Evolutionary conservation across 2,888 invertebrate species (phyloP).

Genomic region (Phyllotreta cruciferae): DNA sequence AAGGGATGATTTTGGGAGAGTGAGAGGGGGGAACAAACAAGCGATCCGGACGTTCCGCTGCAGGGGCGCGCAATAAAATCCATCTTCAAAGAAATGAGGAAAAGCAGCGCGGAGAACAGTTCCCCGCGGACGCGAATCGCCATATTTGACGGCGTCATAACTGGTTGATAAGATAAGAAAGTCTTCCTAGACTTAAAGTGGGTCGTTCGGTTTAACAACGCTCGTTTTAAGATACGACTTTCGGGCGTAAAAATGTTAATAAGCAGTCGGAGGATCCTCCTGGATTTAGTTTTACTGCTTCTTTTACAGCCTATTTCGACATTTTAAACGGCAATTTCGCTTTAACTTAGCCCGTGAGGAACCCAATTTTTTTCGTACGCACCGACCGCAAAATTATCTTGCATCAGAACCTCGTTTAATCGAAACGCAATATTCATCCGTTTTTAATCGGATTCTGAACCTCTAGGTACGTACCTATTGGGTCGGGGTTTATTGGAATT

Average conservation of each 20-base stretch:
- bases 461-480: background rate
- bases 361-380: no score
- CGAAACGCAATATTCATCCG: background rate
- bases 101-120: constrained; percentile 33
- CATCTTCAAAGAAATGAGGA: constrained; percentile 30
- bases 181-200: constrained; percentile 56
- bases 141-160: constrained; percentile 59
- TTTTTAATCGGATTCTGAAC: constrained; percentile 4
- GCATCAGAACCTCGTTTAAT: background rate
- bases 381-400: no score
- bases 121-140: constrained; percentile 49
- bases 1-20: background rate
- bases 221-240: constrained; percentile 49
- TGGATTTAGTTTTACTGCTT: no score
- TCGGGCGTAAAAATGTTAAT: constrained; percentile 46
- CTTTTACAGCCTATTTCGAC: no score
- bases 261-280: constrained; percentile 27
- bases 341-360: no score
- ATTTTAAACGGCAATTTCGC: no score
- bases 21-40: constrained; percentile 24
- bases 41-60: constrained; percentile 18
- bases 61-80: constrained; percentile 22
- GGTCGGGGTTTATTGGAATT: constrained; percentile 1
- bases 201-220: constrained; percentile 58
- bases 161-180: constrained; percentile 60